Conservation (phyloP, 2,888 invertebrate genomes). For the Apamea anceps region DNA sequence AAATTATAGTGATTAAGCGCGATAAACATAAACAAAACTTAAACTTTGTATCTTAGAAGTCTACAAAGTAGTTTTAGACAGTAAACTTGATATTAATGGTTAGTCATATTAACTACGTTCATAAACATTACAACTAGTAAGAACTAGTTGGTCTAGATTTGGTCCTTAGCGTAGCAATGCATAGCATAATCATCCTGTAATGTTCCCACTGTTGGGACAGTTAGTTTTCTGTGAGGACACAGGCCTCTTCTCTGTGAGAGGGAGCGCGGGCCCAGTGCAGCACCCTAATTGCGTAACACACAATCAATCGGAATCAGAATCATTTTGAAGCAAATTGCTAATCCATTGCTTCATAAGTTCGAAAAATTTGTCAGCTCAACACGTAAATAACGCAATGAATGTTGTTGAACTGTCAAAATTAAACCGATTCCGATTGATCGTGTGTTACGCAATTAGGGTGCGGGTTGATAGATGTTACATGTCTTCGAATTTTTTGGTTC, state of each 20-base stretch:
- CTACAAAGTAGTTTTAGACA: not conserved
- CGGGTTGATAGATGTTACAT: not conserved
- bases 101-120: not conserved
- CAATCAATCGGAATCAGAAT: no score
- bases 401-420: no score
- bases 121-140: not conserved
- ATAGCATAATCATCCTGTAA: not conserved
- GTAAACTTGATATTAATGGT: not conserved
- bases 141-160: slow-evolving; percentile 15
- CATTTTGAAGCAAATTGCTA: no score
- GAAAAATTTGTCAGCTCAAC: no score
- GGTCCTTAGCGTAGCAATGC: not conserved
- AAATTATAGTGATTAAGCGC: not conserved
- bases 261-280: not conserved
- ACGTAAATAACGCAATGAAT: no score
- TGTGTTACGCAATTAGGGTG: no score
- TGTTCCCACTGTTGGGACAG: not conserved
- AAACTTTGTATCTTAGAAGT: not conserved
- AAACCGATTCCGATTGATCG: no score
- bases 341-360: no score
- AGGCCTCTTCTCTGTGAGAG: not conserved
- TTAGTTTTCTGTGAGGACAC: no score
- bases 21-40: not conserved
- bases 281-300: no score
- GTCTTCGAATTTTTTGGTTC: not conserved